These are phyloP conservation scores for Caenorhabditis macrosperma DNA, from an alignment of 2,888 invertebrate species.

Conservation along the genomic window DNA sequence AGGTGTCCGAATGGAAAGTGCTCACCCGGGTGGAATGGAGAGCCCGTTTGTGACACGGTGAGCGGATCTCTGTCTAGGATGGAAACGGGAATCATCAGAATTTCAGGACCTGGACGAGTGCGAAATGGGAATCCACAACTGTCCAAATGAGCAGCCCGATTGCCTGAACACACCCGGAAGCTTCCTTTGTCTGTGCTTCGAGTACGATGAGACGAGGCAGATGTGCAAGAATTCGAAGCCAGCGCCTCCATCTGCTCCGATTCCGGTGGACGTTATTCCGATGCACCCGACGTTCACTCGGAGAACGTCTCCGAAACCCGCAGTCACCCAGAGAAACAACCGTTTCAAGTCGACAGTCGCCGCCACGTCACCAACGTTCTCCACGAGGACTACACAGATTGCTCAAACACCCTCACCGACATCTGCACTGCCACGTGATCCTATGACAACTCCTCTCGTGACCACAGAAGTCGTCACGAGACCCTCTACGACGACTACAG, in stretches of 20 bases:
- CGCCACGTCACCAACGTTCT: not conserved
- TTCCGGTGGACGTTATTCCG: slow-evolving; percentile 60
- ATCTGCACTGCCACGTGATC: not conserved
- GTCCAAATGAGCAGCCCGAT: slow-evolving; percentile 87
- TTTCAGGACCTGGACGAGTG: slow-evolving; percentile 88
- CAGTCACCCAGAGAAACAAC: slow-evolving; percentile 19
- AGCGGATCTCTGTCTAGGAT: too few species aligned
- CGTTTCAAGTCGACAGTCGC: slow-evolving; percentile 42
- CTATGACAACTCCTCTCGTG: slow-evolving; percentile 17
- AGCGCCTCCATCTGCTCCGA: slow-evolving; percentile 41
- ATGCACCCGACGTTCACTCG: slow-evolving; percentile 56
- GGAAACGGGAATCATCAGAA: too few species aligned
- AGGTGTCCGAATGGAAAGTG: slow-evolving; percentile 75
- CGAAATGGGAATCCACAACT: slow-evolving; percentile 66
- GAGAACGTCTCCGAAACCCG: slow-evolving; percentile 3
- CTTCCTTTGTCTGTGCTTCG: slow-evolving; percentile 90
- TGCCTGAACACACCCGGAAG: slow-evolving; percentile 94
- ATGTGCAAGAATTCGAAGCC: slow-evolving; percentile 57
- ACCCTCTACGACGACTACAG: slow-evolving; percentile 26
- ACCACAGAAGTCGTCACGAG: slow-evolving; percentile 38
- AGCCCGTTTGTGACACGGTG: slow-evolving; percentile 75
- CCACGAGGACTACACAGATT: not conserved
- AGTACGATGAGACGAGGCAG: slow-evolving; percentile 64
- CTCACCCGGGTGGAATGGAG: slow-evolving; percentile 76
- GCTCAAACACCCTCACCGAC: not conserved